Evolutionary conservation across 2,888 invertebrate genomes (phyloP), one percentile per base, ranked within the genome.

Genomic region (Trachelus iudaicus): DNA sequence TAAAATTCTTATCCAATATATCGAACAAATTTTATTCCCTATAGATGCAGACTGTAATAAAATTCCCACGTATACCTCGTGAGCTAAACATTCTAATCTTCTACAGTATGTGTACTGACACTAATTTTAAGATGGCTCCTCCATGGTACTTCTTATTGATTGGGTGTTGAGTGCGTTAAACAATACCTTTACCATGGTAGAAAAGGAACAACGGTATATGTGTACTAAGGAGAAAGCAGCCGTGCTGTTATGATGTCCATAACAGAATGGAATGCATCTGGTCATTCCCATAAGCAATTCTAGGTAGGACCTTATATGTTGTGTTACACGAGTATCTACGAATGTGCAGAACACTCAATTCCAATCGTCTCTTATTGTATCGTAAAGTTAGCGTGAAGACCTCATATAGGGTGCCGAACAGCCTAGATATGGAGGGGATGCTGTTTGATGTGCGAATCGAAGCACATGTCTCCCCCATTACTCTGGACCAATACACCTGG

Each of bases 401-500:
- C 15, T 73, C 73, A 12, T 73, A 75, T 35, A 73, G 69, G 31
- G 34, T 68, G 35, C 56, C 30, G 73, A 75, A 77, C 35, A 80
- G 75, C 78, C 75, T 75, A 75, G 81, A 79, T 77, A 11, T 12
- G 9, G 71, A 71, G 33, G 13, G 71, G 31, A 34, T 9, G 71
- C 13, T 85, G 83, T 85, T 87, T 85, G 85, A 87, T 83, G 87
- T 89, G 88, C 85, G 89, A 89, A 89, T 84, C 83, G 77, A 80
- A 87, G 85, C 88, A 89, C 88, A 87, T 88, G 89, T 87, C 89
- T 80, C 34, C 76, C 76, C 81, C 83, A 81, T 79, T 56, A 23
- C 56, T 71, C 71, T 80, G 81, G 82, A 79, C 79, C 79, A 81
- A 83, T 87, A 84, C 85, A 85, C 85, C 84, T 87, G 86, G 86